Conservation (phyloP, 1,140 invertebrate genomes). For the Palaemon carinicauda region DNA sequence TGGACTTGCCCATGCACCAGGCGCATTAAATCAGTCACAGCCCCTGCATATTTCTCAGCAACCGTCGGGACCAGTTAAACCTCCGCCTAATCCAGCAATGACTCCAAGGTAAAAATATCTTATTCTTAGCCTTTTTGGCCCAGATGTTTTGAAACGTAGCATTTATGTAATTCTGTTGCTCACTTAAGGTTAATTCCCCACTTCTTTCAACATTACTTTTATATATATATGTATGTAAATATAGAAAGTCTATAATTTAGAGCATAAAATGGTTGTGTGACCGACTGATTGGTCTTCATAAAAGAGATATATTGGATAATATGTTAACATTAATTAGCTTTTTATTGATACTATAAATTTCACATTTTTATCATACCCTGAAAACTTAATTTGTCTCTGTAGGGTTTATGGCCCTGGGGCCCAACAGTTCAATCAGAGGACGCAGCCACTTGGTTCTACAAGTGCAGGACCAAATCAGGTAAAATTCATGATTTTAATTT, state of each 20-base stretch:
- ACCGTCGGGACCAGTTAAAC: background rate
- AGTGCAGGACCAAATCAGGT: slow-evolving; percentile 23
- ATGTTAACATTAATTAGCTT: no score
- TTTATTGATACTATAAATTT: background rate
- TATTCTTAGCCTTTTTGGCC: background rate
- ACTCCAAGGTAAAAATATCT: slow-evolving; percentile 22
- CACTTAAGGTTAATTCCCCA: no score
- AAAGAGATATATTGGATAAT: no score
- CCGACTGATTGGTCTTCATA: no score
- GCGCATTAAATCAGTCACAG: background rate
- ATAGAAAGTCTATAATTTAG: no score
- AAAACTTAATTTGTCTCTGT: no score
- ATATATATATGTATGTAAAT: background rate
- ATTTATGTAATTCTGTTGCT: no score
- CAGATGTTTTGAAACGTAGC: background rate
- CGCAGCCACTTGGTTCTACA: slow-evolving; percentile 32
- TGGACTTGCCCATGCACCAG: slow-evolving; percentile 54
- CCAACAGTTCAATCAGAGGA: slow-evolving; percentile 29
- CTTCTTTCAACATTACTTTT: background rate
- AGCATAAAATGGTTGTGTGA: no score
- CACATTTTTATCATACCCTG: no score
- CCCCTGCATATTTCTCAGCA: background rate
- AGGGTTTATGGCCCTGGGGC: slow-evolving; percentile 34
- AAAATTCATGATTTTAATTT: background rate
- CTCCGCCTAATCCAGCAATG: slow-evolving; percentile 37